Evolutionary conservation across 2,888 invertebrate species (phyloP).

Genomic region (Ectropis crepuscularia): DNA sequence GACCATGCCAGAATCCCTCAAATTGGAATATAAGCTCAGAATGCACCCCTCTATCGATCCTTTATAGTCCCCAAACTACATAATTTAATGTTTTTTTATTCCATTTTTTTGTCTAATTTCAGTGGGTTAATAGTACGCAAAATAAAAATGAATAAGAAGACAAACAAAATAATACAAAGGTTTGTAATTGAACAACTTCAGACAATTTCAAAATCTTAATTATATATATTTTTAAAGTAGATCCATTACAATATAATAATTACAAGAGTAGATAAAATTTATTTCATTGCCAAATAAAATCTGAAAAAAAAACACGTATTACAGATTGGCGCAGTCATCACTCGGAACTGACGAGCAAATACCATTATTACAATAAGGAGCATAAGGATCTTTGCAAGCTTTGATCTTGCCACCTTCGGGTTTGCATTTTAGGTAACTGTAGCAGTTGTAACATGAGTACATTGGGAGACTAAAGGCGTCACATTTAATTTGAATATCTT

Average conservation of each 20-base stretch:
- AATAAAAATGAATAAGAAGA: no score
- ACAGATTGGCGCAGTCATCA: slow-evolving; percentile 14
- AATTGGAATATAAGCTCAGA: no score
- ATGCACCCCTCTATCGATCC: no score
- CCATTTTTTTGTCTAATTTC: no score
- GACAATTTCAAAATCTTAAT: no score
- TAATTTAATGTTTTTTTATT: no score
- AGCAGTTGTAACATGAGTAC: slow-evolving; percentile 31
- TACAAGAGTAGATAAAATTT: neutral
- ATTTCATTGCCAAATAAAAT: neutral
- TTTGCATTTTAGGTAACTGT: slow-evolving; percentile 28
- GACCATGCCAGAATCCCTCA: no score
- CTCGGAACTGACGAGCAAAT: slow-evolving; percentile 24
- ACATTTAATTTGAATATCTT: slow-evolving; percentile 14
- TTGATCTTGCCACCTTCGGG: slow-evolving; percentile 29
- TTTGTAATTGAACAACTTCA: no score
- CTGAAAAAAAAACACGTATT: neutral
- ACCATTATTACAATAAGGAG: slow-evolving; percentile 29
- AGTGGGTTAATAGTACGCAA: no score
- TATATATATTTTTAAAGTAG: no score
- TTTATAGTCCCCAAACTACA: no score
- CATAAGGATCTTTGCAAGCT: slow-evolving; percentile 17
- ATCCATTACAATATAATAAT: neutral
- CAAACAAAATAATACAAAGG: no score
- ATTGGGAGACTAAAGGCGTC: slow-evolving; percentile 23